Conservation (phyloP, 2,797 vertebrate genomes). For the Coluber constrictor region DNA sequence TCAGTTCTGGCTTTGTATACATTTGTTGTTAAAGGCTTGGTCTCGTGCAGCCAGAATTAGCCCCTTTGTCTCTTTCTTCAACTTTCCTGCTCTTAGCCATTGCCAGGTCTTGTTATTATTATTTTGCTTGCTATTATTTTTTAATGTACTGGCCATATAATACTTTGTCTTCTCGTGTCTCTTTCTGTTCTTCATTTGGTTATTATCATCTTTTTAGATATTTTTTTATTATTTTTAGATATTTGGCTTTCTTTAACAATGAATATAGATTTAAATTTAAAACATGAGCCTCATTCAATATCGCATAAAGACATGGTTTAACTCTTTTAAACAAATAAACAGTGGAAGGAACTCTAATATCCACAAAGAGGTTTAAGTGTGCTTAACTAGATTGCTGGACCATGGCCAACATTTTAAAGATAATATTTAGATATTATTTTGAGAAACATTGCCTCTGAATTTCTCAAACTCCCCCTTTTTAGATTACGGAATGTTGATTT, state of each 20-base stretch:
- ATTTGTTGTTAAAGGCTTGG: not conserved
- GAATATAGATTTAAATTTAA: not conserved
- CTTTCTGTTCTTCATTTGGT: not conserved
- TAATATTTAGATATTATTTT: conserved; percentile 1
- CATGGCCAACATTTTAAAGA: not conserved
- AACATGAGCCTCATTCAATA: not conserved
- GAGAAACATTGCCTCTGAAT: not conserved
- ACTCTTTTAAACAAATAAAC: conserved; percentile 6
- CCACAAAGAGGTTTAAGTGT: not conserved
- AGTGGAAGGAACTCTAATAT: not conserved
- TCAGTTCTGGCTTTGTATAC: not conserved
- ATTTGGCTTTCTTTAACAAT: not conserved
- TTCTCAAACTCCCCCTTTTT: not conserved
- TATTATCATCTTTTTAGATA: not conserved
- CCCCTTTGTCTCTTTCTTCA: not conserved
- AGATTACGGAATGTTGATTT: conserved; percentile 10
- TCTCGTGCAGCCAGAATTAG: not conserved
- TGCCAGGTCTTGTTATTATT: not conserved
- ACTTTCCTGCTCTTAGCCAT: not conserved
- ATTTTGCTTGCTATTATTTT: not conserved
- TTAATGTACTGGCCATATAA: not conserved
- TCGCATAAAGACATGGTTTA: not conserved
- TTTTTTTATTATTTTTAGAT: not conserved
- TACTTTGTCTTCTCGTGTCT: not conserved
- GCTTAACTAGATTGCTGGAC: not conserved